Base-by-base conservation (phyloP, 2,888 invertebrate species). In the Acrocera orbiculus region DNA sequence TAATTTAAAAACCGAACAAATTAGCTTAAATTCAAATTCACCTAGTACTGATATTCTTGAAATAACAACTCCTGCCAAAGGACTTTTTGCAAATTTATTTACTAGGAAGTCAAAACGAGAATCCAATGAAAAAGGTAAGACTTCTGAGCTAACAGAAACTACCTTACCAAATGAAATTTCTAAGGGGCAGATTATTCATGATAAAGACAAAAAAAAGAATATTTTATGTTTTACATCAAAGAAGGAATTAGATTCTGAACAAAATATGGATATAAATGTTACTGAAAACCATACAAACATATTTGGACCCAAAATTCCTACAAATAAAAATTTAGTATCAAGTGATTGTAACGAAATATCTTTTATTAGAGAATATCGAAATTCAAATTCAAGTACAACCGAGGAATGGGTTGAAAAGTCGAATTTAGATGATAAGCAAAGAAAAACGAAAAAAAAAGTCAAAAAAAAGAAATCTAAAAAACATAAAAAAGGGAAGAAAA, bases 31-130 rank as follows among this genome's bases (percentile, higher is more conserved):
- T 47, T 6, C 47, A 42, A 36, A 41, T 44, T 11, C 43, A 42
- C 10, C 23, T 56, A 11, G 51, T 52, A 5, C 24, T 42, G 10
- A 36, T 50, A 41, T 64, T 1, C 62, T 70, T 41, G 63, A 76
- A 28, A 78, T 77, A 41, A 64, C 63, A 6, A 76, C 77, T 1
- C 78, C 78, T 0, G 75, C 78, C 0, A 61, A 74, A 40, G 79
- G 79, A 1, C 75, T 78, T 32, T 79, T 79, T 44, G 54, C 53
- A 1, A 48, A 52, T 2, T 42, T 58, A 1, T 50, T 56, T 10
- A 11, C 25, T 2, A 13, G 9, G 8, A 16, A 29, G 13, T 11
- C 28, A 13, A 3, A 20, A 17, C 6, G 5, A 30, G 7, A 13
- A 8, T 3, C 7, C 8, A 30, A 23, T 27, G 27, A n/a, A n/a